Percentiles rank a stretch among this genome's conserved stretches.
These are phyloP conservation scores for Sternarchorhynchus goeldii DNA, from an alignment of 2,797 vertebrate species.

Conservation along the genomic window DNA sequence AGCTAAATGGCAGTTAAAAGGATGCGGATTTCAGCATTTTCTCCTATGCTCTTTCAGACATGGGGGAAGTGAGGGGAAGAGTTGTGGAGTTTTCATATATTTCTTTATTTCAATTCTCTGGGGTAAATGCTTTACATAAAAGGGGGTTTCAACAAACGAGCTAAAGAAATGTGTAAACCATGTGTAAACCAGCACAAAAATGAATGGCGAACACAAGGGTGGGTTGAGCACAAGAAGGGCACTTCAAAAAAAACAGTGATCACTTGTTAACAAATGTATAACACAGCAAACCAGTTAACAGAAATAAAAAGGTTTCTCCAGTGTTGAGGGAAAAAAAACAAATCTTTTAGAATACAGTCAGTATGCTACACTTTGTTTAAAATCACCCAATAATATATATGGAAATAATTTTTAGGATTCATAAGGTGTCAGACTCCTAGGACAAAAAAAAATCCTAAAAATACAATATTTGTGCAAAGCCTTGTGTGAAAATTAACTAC, in stretches of 20 bases:
- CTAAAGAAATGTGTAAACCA: constrained; percentile 3
- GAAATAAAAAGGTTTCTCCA: constrained; percentile 55
- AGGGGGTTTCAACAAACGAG: constrained; percentile 8
- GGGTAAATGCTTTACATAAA: constrained; percentile 30
- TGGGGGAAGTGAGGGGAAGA: background rate
- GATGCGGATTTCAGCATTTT: background rate
- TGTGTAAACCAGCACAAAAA: constrained; percentile 31
- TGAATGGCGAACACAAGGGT: constrained; percentile 1
- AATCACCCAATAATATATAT: background rate
- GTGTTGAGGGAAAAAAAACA: constrained; percentile 56
- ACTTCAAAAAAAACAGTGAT: constrained; percentile 61
- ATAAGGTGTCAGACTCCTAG: background rate
- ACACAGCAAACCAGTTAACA: constrained; percentile 58
- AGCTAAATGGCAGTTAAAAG: no score
- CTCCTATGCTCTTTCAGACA: background rate
- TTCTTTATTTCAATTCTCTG: constrained; percentile 33
- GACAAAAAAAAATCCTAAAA: constrained; percentile 16
- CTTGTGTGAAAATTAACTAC: constrained; percentile 7
- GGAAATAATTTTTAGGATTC: background rate
- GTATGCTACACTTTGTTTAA: background rate
- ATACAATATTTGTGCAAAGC: background rate
- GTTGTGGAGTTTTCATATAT: background rate
- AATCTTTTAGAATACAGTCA: constrained; percentile 1
- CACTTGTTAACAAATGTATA: constrained; percentile 71
- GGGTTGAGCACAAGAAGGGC: constrained; percentile 1